Percentiles rank a stretch among this genome's conserved stretches.
These are phyloP conservation scores for Coelopa frigida DNA, from an alignment of 1,140 invertebrate genomes.

Conservation along the genomic window DNA sequence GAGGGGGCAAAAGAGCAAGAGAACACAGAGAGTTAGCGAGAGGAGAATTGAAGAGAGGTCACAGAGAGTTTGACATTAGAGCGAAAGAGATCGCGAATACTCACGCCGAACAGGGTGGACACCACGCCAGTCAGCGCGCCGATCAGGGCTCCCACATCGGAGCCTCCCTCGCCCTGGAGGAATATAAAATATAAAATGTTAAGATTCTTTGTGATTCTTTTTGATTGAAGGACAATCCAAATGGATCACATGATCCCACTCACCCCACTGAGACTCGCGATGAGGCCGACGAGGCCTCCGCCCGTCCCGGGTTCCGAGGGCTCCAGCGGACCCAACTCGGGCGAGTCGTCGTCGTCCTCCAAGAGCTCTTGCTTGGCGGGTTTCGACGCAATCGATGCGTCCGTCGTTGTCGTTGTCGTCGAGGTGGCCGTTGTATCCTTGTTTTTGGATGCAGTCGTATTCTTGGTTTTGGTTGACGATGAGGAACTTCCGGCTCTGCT, in stretches of 20 bases:
- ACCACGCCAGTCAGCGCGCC: conserved; percentile 46
- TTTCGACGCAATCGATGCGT: conserved; percentile 1
- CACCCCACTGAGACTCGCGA: conserved; percentile 46
- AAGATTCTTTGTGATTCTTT: neutral
- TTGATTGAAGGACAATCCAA: neutral
- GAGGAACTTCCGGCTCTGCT: too few relatives aligned
- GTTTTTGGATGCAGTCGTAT: too few relatives aligned
- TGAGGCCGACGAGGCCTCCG: conserved; percentile 47
- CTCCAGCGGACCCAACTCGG: neutral
- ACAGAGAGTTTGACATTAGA: neutral
- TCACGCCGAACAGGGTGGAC: conserved; percentile 47
- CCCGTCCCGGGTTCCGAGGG: conserved; percentile 13
- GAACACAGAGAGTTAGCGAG: too few relatives aligned
- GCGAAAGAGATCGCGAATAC: neutral
- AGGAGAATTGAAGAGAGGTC: too few relatives aligned
- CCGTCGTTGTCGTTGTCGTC: conserved; percentile 9
- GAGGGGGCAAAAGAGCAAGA: neutral
- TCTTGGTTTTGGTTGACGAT: too few relatives aligned
- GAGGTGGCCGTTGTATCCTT: conserved; percentile 13
- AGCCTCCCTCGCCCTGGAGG: conserved; percentile 38
- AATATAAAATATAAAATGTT: neutral
- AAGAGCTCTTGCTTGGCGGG: neutral
- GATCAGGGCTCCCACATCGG: conserved; percentile 41
- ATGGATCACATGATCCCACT: conserved; percentile 18
- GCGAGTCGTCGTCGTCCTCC: neutral